phyloP scores from a whole-genome alignment of 2,888 invertebrate genomes.

The Isotomurus palustris region DNA sequence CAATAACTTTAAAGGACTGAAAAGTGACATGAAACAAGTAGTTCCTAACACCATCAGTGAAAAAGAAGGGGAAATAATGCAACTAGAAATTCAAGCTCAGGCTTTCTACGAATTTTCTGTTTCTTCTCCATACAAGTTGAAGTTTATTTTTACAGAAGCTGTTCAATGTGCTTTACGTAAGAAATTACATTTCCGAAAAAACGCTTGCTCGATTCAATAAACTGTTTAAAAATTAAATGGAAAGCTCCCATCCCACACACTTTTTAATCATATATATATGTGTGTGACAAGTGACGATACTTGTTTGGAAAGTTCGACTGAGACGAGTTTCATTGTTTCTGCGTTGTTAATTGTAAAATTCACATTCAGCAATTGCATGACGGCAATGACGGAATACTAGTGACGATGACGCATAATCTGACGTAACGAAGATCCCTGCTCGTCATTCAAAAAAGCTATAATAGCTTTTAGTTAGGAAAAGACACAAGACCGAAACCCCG shows the following conservation, averaged over 20 bases:
- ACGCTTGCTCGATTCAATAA: constrained; percentile 31
- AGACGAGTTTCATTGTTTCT: too few relatives aligned
- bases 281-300: too few relatives aligned
- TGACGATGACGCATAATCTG: too few relatives aligned
- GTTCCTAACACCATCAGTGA: constrained; percentile 29
- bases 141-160: constrained; percentile 26
- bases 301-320: too few relatives aligned
- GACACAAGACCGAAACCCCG: too few relatives aligned
- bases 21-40: constrained; percentile 35
- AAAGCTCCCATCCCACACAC: not conserved
- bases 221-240: not conserved
- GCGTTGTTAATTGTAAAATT: too few relatives aligned
- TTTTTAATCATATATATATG: too few relatives aligned
- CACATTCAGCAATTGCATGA: too few relatives aligned
- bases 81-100: constrained; percentile 30
- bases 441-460: too few relatives aligned
- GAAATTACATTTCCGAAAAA: constrained; percentile 22
- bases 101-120: constrained; percentile 34
- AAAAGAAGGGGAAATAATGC: constrained; percentile 37
- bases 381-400: too few relatives aligned
- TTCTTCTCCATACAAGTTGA: constrained; percentile 25
- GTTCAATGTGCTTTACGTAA: constrained; percentile 24
- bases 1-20: constrained; percentile 31
- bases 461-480: too few relatives aligned
- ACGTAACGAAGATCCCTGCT: too few relatives aligned